These are phyloP conservation scores for Drosophila prostipennis DNA, from an alignment of 2,888 invertebrate species.

Conservation along the genomic window DNA sequence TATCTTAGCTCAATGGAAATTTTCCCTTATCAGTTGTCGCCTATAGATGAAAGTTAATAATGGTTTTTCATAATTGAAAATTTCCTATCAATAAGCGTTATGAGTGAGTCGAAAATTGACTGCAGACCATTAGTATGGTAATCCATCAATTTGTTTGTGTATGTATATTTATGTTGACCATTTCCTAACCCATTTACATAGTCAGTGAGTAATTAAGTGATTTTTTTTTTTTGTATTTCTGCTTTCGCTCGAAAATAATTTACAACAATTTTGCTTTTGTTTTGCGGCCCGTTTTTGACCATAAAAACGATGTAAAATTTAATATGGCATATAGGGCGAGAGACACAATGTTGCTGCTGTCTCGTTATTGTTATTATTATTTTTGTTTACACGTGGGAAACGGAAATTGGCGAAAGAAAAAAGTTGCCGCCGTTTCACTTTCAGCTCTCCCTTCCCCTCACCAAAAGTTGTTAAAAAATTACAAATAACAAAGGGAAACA, in stretches of 20 bases:
- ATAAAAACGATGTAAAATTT: conserved; percentile 25
- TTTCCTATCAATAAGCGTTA: background rate
- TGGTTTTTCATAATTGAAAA: background rate
- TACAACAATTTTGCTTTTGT: conserved; percentile 4
- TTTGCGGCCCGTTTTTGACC: conserved; percentile 3
- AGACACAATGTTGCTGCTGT: conserved; percentile 9
- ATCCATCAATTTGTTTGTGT: conserved; percentile 20
- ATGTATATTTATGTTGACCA: background rate
- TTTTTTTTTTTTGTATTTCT: conserved; percentile 13
- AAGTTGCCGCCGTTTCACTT: conserved; percentile 50
- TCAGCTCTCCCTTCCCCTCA: conserved; percentile 21
- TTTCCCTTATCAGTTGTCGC: background rate
- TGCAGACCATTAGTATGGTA: conserved; percentile 1
- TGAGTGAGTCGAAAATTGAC: background rate
- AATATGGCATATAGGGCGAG: conserved; percentile 27
- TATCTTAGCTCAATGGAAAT: background rate
- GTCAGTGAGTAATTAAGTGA: conserved; percentile 22
- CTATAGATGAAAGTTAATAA: background rate
- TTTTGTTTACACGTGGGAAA: conserved; percentile 66
- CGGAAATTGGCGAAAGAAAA: conserved; percentile 53
- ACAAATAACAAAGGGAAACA: conserved; percentile 17
- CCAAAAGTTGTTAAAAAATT: conserved; percentile 35
- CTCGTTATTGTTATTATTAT: conserved; percentile 38
- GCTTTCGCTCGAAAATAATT: conserved; percentile 32
- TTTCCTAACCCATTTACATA: conserved; percentile 26